Percentiles rank a stretch among this genome's conserved stretches.
These are phyloP conservation scores for Acrossocheilus wenchowensis DNA, from an alignment of 2,797 vertebrate genomes.

Conservation along the genomic window DNA sequence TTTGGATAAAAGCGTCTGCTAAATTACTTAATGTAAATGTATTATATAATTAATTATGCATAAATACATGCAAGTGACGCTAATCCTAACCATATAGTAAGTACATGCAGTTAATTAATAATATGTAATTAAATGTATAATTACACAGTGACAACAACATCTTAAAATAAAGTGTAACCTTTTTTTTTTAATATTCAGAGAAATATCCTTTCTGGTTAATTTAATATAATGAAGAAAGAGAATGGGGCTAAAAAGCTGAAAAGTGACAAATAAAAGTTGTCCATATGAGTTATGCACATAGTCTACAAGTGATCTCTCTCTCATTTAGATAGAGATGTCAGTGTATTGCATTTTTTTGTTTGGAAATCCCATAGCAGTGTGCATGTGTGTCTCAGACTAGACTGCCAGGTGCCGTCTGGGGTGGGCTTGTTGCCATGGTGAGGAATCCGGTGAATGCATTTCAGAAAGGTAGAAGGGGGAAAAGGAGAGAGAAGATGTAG, in stretches of 20 bases:
- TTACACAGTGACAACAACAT: neutral
- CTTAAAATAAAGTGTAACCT: neutral
- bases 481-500: constrained; percentile 12
- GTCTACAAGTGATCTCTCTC: neutral
- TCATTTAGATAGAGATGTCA: neutral
- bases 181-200: too few species aligned
- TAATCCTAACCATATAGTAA: neutral
- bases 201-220: neutral
- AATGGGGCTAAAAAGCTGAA: neutral
- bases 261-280: neutral
- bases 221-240: neutral
- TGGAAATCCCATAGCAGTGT: constrained; percentile 5
- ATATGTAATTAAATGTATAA: neutral
- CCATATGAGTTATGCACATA: neutral
- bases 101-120: neutral
- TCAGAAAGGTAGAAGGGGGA: constrained; percentile 14
- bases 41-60: neutral
- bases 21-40: too few species aligned
- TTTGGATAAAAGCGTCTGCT: too few species aligned
- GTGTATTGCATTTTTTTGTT: neutral
- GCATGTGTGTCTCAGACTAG: constrained; percentile 31
- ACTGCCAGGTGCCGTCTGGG: constrained; percentile 40
- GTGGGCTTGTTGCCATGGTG: constrained; percentile 47
- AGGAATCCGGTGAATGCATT: constrained; percentile 44
- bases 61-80: neutral